These are phyloP conservation scores for Morus bassanus DNA, from an alignment of 2,797 vertebrate genomes.

Conservation along the genomic window DNA sequence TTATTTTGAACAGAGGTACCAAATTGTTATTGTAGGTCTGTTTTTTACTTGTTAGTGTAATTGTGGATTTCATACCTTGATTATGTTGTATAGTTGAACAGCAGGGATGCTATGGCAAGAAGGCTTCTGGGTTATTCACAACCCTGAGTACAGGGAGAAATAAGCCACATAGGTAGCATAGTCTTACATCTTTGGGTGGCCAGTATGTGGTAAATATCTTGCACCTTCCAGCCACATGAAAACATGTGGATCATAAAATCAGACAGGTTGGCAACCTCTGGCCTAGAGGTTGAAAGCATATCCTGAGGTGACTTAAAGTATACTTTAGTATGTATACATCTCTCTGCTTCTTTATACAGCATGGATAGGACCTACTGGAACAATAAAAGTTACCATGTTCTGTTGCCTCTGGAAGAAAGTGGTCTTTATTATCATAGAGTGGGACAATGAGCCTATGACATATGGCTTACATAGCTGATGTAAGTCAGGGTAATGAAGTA, in stretches of 20 bases:
- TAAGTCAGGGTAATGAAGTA: neutral
- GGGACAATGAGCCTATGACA: neutral
- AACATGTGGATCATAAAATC: neutral
- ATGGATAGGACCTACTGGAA: neutral
- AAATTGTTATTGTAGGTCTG: neutral
- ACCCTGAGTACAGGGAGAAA: neutral
- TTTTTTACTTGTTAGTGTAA: neutral
- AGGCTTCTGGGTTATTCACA: neutral
- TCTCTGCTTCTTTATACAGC: neutral
- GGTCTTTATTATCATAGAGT: neutral
- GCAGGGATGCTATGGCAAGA: neutral
- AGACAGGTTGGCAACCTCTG: neutral
- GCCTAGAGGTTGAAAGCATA: neutral
- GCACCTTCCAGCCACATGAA: neutral
- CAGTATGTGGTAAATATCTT: neutral
- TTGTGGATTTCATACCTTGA: neutral
- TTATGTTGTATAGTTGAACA: neutral
- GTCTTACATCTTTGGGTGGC: neutral
- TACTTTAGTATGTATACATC: neutral
- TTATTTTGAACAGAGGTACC: neutral
- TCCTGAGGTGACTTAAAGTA: neutral
- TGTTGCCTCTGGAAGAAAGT: neutral
- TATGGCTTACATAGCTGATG: neutral
- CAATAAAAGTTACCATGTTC: neutral
- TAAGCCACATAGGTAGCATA: neutral